Evolutionary conservation across 2,797 vertebrate species (phyloP).

Genomic region (Nyctibius grandis): DNA sequence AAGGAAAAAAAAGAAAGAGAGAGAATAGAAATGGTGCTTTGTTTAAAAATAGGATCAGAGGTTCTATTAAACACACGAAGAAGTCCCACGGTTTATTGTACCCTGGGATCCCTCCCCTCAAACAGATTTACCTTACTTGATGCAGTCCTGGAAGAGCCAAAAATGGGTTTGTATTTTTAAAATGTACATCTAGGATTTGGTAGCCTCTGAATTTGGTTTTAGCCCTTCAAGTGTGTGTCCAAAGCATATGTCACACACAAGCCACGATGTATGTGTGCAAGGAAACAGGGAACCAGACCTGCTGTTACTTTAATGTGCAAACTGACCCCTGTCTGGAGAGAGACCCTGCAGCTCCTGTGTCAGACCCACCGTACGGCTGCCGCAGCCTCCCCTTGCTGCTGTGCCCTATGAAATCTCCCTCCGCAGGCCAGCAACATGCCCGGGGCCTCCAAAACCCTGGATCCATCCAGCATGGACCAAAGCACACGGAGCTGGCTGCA

Average conservation of each 20-base stretch:
- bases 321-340: neutral
- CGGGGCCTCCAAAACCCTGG: neutral
- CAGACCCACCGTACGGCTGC: rapidly evolving
- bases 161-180: neutral
- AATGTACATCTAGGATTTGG: neutral
- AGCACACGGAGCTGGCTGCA: neutral
- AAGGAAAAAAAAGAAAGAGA: neutral
- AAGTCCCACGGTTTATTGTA: neutral
- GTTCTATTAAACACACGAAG: neutral
- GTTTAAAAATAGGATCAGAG: neutral
- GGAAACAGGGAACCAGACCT: neutral
- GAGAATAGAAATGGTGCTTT: neutral
- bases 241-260: neutral
- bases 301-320: neutral
- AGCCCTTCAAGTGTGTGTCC: neutral
- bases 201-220: neutral
- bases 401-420: neutral
- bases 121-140: neutral
- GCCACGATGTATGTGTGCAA: neutral
- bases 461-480: conserved; percentile 29
- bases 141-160: neutral
- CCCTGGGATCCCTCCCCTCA: neutral
- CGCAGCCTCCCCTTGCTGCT: neutral
- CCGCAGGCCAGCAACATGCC: neutral
- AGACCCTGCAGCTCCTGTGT: neutral